Percentiles rank a stretch among this genome's conserved stretches.
phyloP scores from a whole-genome alignment of 2,888 invertebrate genomes.

The Caenorhabditis sp. region DNA sequence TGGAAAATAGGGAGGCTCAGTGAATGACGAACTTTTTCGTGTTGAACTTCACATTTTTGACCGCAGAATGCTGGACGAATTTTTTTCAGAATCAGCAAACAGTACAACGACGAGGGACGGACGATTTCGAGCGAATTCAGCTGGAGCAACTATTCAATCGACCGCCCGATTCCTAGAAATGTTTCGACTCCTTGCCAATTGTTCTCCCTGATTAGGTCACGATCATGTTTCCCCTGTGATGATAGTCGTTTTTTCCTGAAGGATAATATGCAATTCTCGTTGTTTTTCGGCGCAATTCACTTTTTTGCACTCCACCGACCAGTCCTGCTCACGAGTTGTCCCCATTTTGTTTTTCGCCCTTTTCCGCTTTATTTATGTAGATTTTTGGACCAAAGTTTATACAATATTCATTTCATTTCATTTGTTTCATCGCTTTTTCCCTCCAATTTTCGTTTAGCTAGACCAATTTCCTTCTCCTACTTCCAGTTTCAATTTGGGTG shows the following conservation, averaged over 20 bases:
- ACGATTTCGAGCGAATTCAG: conserved; percentile 66
- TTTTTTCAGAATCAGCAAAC: conserved; percentile 49
- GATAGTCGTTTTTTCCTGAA: not conserved
- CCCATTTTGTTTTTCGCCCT: conserved; percentile 3
- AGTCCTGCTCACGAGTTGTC: conserved; percentile 14
- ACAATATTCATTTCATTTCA: too few species aligned
- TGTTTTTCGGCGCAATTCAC: not conserved
- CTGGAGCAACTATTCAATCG: conserved; percentile 47
- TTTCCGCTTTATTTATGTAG: not conserved
- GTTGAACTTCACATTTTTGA: not conserved
- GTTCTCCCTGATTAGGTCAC: too few species aligned
- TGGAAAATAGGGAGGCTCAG: not conserved
- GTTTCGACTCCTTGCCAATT: not conserved
- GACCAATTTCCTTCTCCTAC: too few species aligned
- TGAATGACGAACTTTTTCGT: too few species aligned
- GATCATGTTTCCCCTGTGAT: too few species aligned
- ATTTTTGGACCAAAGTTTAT: too few species aligned
- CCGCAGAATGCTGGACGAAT: not conserved
- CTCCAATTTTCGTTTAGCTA: not conserved
- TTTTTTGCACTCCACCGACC: not conserved
- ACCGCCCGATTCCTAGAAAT: conserved; percentile 37
- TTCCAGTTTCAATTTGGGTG: not conserved
- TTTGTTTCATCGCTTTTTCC: too few species aligned
- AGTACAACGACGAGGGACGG: conserved; percentile 65
- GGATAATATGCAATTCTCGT: not conserved